Evolutionary conservation across 2,888 invertebrate genomes (phyloP), one percentile per base, ranked within the genome.

Genomic region (Galeruca laticollis): DNA sequence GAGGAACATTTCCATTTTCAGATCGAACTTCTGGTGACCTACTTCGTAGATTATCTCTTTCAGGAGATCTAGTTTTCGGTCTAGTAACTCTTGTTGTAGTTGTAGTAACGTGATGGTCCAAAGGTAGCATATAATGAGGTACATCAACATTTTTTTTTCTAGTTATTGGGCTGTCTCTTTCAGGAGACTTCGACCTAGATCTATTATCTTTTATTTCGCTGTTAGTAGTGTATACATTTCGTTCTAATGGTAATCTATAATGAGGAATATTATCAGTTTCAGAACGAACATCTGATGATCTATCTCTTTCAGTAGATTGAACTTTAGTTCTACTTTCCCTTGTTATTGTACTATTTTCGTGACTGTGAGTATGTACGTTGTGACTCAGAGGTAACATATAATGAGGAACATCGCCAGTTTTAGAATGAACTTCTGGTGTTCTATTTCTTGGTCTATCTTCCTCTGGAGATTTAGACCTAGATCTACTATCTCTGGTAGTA

Each of bases 331-430:
- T 43, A 15, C n/a, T 43, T 43, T 43, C n/a, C 3, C 43, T 43
- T 4, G 26, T n/a, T 43, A 6, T 1, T 4, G n/a, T 15, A n/a
- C 5, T 43, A 15, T n/a, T 43, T 6, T n/a, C 6, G 2, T 43
- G 77, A 71, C 78, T 78, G 26, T 78, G 75, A 1, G 75, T 77
- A 66, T 76, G 69, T 51, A 77, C 56, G 52, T 72, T 73, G 71
- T 79, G 76, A 70, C 84, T 82, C 47, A 84, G 73, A 51, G 83
- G 83, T 71, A 72, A 72, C 83, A 84, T 83, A 66, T 84, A 84
- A 60, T 80, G 79, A n/a, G 84, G 83, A 47, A 49, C 47, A 9
- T 60, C 60, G 3, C 56, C 33, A n/a, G 31, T 72, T 62, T 43
- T 59, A 35, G 15, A 64, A 71, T 15, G 5, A 15, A 4, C 33